Evolutionary conservation across 2,797 vertebrate species (phyloP), one percentile per base, ranked within the genome.

Genomic region (Microtus agrestis): DNA sequence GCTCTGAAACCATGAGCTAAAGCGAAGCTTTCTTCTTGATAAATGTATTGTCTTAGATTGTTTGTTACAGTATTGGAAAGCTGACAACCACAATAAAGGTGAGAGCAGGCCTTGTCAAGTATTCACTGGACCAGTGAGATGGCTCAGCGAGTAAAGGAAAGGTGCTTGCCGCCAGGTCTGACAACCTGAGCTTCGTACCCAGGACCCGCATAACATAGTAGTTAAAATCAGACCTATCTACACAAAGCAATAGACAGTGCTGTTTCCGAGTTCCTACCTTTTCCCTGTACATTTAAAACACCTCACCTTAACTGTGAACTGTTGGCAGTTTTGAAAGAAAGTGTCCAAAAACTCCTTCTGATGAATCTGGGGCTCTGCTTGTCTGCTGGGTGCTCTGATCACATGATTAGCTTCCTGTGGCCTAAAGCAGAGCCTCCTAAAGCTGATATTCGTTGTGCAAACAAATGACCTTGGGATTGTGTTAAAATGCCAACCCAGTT

Each of bases 291-390:
- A 54, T 77, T 69, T 69, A 17, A 93, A 87, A 51, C 27, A 3
- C 61, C 85, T 29, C n/a, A 14, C 7, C 37, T 94, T 79, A 48
- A 71, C 54, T 37, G 40, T 54, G 34, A 73, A 91, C 21, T 59
- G 10, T 71, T 67, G 67, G 59, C 56, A 43, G 65, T 74, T 73
- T 81, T 65, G 19, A 90, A 94, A 40, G 8, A 92, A 94, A 40
- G 8, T 48, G 69, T 96, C 76, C 63, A 90, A 56, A 82, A 76
- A 86, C 46, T 93, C n/a, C 48, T 73, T 79, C 63, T n/a, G 77
- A 76, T 77, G 19, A 91, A 82, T 40, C 67, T 46, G 7, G 25
- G 27, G 15, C 51, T 73, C 48, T 19, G 15, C 43, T 86, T n/a
- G 43, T 10, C 46, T 51, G 12, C 15, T 12, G 9, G 5, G 63